Evolutionary conservation across 1,140 invertebrate species (phyloP).

Genomic region (Neodiprion pinetum): DNA sequence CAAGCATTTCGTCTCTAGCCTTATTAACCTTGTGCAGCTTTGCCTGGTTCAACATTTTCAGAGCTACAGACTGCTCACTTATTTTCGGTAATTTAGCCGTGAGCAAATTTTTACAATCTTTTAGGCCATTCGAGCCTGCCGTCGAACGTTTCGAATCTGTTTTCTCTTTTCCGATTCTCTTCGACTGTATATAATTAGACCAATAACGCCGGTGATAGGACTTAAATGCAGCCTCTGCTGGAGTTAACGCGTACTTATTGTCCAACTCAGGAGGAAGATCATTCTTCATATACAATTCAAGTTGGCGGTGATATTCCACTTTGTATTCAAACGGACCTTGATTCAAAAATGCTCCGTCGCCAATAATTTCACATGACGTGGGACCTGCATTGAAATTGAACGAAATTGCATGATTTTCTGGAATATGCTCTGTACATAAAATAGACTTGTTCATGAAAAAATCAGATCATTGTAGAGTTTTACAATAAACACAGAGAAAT

Average conservation of each 20-base stretch:
- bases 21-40: not conserved
- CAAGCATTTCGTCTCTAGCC: constrained; percentile 25
- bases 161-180: constrained; percentile 1
- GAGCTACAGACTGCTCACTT: not conserved
- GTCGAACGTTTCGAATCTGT: not conserved
- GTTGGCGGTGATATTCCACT: no score
- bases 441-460: no score
- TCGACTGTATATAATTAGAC: constrained; percentile 17
- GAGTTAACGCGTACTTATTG: not conserved
- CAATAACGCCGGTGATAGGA: constrained; percentile 9
- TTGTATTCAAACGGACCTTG: not conserved
- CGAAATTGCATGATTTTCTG: not conserved
- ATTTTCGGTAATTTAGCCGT: not conserved
- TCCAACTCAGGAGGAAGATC: no score
- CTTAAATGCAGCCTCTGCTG: not conserved
- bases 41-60: not conserved
- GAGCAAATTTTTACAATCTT: not conserved
- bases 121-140: not conserved
- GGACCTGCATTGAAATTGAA: not conserved
- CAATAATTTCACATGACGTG: not conserved
- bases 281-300: no score
- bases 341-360: not conserved
- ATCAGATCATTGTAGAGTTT: no score
- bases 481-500: no score
- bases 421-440: no score